phyloP scores from a whole-genome alignment of 2,888 invertebrate species.

The Andrena fulva region DNA sequence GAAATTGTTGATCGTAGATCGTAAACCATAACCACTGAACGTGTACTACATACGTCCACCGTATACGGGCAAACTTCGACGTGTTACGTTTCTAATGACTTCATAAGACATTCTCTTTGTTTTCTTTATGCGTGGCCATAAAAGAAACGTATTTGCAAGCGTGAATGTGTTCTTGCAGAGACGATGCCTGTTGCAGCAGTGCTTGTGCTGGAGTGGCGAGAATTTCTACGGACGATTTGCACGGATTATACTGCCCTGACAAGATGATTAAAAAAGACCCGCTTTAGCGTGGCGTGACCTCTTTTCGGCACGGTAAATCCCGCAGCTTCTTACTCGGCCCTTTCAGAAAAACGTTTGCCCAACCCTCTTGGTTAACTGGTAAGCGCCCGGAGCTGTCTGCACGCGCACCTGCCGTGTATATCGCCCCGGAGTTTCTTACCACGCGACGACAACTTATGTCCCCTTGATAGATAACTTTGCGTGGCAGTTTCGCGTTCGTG shows the following conservation, averaged over 20 bases:
- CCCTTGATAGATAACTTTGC: conserved; percentile 47
- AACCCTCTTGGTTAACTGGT: conserved; percentile 55
- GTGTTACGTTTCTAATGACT: too few relatives aligned
- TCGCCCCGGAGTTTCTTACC: conserved; percentile 53
- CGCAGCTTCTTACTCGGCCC: conserved; percentile 55
- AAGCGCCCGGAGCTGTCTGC: conserved; percentile 62
- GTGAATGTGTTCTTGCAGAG: neutral
- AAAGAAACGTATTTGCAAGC: neutral
- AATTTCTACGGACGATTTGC: conserved; percentile 52
- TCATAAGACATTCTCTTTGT: too few relatives aligned
- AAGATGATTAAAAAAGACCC: conserved; percentile 59
- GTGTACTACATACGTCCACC: too few relatives aligned
- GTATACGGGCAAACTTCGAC: too few relatives aligned
- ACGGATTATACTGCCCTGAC: conserved; percentile 51
- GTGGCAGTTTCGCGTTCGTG: conserved; percentile 7
- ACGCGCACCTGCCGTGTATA: conserved; percentile 61
- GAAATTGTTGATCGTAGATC: too few relatives aligned
- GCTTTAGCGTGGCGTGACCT: conserved; percentile 53
- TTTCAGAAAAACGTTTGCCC: conserved; percentile 62
- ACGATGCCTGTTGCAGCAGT: conserved; percentile 42
- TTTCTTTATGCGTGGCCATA: too few relatives aligned
- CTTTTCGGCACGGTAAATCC: conserved; percentile 59
- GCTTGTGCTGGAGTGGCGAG: neutral
- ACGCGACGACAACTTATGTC: conserved; percentile 52
- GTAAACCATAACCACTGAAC: too few relatives aligned